Conservation (phyloP, 2,888 invertebrate genomes). For the Ecliptopera silaceata region DNA sequence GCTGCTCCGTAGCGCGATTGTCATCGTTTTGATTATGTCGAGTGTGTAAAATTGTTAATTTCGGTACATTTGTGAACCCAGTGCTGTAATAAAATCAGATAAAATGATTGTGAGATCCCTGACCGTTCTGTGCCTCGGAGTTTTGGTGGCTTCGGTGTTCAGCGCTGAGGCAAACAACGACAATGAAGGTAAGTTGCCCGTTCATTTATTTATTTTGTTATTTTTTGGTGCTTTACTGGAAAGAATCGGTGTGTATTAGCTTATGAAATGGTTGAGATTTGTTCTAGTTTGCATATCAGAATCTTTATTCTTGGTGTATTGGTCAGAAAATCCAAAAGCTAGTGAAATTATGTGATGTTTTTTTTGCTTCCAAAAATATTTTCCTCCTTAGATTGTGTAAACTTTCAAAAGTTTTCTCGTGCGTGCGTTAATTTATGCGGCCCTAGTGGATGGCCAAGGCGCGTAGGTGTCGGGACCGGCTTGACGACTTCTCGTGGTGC, state of each 20-base stretch:
- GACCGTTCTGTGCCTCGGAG: constrained; percentile 77
- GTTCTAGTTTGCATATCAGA: not conserved
- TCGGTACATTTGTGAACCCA: constrained; percentile 73
- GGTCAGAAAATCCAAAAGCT: not conserved
- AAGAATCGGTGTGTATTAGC: not conserved
- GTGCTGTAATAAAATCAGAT: constrained; percentile 67
- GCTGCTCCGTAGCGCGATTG: constrained; percentile 75
- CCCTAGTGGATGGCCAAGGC: constrained; percentile 49
- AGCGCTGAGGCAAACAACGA: constrained; percentile 76
- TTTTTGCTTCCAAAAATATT: constrained; percentile 8
- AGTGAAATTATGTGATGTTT: constrained; percentile 19
- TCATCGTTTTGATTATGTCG: constrained; percentile 76
- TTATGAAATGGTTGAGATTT: not conserved
- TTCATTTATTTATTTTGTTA: constrained; percentile 63
- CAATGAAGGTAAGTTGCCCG: constrained; percentile 75
- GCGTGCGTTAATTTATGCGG: constrained; percentile 48
- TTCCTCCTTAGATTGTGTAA: constrained; percentile 12
- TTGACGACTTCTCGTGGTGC: constrained; percentile 54
- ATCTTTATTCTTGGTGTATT: not conserved
- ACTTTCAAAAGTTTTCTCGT: constrained; percentile 38
- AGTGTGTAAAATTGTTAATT: constrained; percentile 74
- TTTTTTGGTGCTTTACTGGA: constrained; percentile 35
- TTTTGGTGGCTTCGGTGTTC: constrained; percentile 76
- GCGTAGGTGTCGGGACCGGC: constrained; percentile 76
- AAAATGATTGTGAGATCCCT: constrained; percentile 82